These are phyloP conservation scores for Abrostola tripartita DNA, from an alignment of 2,888 invertebrate genomes.

Conservation along the genomic window DNA sequence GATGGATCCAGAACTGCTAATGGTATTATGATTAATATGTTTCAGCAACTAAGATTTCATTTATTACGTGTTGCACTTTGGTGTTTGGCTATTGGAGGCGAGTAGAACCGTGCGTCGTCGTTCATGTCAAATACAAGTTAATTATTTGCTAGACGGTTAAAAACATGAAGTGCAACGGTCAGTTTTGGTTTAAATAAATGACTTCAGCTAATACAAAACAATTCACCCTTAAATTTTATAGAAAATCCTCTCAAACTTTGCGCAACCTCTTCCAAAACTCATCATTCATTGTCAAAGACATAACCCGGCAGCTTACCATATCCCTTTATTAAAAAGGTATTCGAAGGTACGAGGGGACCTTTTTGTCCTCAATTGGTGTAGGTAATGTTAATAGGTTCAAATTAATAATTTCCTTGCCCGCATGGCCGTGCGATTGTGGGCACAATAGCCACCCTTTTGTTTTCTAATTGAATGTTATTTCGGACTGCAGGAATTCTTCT, in stretches of 20 bases:
- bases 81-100: too few species aligned
- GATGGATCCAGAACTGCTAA: too few species aligned
- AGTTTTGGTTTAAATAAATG: too few species aligned
- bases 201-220: too few species aligned
- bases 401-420: constrained; percentile 82
- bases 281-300: constrained; percentile 71
- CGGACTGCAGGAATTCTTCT: constrained; percentile 64
- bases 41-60: too few species aligned
- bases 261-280: constrained; percentile 52
- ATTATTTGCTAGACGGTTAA: too few species aligned
- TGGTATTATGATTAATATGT: too few species aligned
- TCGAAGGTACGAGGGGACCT: constrained; percentile 69
- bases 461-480: constrained; percentile 74
- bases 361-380: constrained; percentile 76
- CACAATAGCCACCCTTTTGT: constrained; percentile 69
- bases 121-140: too few species aligned
- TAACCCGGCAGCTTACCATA: constrained; percentile 57
- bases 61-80: too few species aligned
- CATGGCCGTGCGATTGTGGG: constrained; percentile 63
- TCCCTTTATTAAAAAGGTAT: constrained; percentile 74
- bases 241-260: constrained; percentile 29
- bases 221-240: constrained; percentile 23
- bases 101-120: too few species aligned
- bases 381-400: constrained; percentile 79
- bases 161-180: too few species aligned